phyloP scores from a whole-genome alignment of 2,888 invertebrate genomes.

The Sarcophaga caerulescens region DNA sequence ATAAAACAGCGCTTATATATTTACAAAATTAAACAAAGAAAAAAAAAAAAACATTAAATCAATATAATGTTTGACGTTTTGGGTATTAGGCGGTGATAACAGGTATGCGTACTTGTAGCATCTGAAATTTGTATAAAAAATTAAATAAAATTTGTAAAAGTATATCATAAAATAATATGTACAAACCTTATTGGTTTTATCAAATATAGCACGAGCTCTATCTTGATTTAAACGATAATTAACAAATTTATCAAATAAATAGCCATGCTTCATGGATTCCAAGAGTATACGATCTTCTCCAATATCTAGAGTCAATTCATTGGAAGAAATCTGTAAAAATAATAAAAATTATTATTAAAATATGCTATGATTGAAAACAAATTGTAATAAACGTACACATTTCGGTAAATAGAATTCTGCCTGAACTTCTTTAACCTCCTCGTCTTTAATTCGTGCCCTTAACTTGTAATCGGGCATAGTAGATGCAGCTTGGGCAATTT shows the following conservation, averaged over 20 bases:
- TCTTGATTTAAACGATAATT: conserved; percentile 86
- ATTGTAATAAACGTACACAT: conserved; percentile 73
- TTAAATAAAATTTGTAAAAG: not conserved
- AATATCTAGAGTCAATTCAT: conserved; percentile 86
- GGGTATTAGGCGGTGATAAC: conserved; percentile 66
- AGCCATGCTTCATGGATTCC: conserved; percentile 84
- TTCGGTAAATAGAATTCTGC: conserved; percentile 80
- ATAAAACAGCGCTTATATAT: not conserved
- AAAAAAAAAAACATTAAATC: too few species aligned
- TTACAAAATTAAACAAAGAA: not conserved
- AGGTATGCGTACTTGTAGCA: conserved; percentile 79
- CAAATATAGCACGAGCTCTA: conserved; percentile 82
- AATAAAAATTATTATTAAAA: not conserved
- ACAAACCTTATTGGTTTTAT: conserved; percentile 82
- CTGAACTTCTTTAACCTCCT: conserved; percentile 75
- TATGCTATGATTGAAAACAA: not conserved
- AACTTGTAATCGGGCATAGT: conserved; percentile 84
- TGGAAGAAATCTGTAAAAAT: conserved; percentile 82
- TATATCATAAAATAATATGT: not conserved
- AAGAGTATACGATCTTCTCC: conserved; percentile 89
- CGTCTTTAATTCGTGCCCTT: conserved; percentile 83
- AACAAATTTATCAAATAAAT: conserved; percentile 87
- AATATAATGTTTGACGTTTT: not conserved
- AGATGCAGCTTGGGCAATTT: conserved; percentile 72
- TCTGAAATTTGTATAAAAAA: conserved; percentile 72